A percentile compares a stretch with the other conserved stretches of the same genome.
Evolutionary conservation across 2,797 vertebrate species (phyloP).

Genomic region (Schizopygopsis pylzovi): DNA sequence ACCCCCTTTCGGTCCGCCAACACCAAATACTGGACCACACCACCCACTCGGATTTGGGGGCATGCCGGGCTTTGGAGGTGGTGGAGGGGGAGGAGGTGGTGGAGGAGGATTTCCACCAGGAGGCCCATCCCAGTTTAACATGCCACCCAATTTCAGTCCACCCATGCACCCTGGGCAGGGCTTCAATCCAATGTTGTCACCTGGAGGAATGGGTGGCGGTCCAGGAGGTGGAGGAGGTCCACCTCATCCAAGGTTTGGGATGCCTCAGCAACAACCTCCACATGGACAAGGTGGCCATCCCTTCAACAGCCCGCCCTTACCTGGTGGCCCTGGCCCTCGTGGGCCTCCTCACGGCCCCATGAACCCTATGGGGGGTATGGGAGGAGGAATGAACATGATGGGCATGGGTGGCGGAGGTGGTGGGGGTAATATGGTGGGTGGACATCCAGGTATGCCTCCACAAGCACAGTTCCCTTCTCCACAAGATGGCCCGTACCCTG

Average conservation of each 20-base stretch:
- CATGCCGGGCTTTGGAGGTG: conserved; percentile 81
- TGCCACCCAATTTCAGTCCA: conserved; percentile 84
- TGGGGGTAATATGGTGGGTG: conserved; percentile 80
- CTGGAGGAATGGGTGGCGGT: conserved; percentile 77
- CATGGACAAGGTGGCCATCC: conserved; percentile 83
- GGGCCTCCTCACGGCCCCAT: conserved; percentile 78
- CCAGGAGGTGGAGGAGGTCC: conserved; percentile 77
- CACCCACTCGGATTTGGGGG: conserved; percentile 82
- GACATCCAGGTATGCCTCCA: conserved; percentile 78
- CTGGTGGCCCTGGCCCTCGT: conserved; percentile 79
- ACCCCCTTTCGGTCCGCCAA: conserved; percentile 82
- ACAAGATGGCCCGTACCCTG: conserved; percentile 81
- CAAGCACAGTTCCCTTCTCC: conserved; percentile 82
- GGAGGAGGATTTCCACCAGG: conserved; percentile 82
- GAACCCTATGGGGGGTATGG: conserved; percentile 81
- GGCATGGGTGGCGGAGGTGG: conserved; percentile 77
- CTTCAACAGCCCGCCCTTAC: conserved; percentile 81
- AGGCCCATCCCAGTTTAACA: conserved; percentile 84
- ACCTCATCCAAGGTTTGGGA: conserved; percentile 82
- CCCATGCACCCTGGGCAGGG: conserved; percentile 84
- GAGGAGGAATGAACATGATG: conserved; percentile 83
- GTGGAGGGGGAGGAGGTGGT: conserved; percentile 72
- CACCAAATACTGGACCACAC: conserved; percentile 82
- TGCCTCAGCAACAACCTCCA: conserved; percentile 80
- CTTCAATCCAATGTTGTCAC: conserved; percentile 84